phyloP scores from a whole-genome alignment of 2,888 invertebrate genomes.

The Andrena bicolor region DNA sequence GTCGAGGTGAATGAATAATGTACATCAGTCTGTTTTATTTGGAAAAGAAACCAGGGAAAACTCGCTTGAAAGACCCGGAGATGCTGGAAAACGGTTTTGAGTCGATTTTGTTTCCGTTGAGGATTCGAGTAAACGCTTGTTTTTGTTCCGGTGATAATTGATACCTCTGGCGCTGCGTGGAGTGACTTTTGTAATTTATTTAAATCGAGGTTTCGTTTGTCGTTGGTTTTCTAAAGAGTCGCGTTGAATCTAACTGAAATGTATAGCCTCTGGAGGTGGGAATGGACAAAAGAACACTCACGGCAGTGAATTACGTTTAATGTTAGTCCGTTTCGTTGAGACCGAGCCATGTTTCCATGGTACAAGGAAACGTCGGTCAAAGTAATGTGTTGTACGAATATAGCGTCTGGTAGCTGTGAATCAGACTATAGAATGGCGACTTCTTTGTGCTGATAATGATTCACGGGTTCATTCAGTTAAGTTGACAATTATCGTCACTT shows the following conservation, averaged over 20 bases:
- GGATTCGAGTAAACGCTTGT: conserved; percentile 25
- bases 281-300: conserved; percentile 17
- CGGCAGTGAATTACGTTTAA: conserved; percentile 30
- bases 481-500: conserved; percentile 7
- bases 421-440: conserved; percentile 57
- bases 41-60: background rate
- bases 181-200: conserved; percentile 34
- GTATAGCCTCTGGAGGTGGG: background rate
- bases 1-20: background rate
- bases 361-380: conserved; percentile 36
- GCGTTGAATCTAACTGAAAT: background rate
- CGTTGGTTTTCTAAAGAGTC: conserved; percentile 1
- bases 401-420: conserved; percentile 49
- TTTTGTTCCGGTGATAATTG: conserved; percentile 22
- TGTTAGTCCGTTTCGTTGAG: conserved; percentile 48
- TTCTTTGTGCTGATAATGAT: conserved; percentile 31
- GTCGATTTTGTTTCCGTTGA: conserved; percentile 9
- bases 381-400: conserved; percentile 40
- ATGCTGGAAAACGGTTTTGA: background rate
- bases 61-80: background rate
- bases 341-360: conserved; percentile 12
- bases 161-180: background rate
- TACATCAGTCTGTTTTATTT: background rate
- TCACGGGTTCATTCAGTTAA: conserved; percentile 36
- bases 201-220: conserved; percentile 32